These are phyloP conservation scores for Paedocypris micromegethes DNA, from an alignment of 2,797 vertebrate species.

Conservation along the genomic window DNA sequence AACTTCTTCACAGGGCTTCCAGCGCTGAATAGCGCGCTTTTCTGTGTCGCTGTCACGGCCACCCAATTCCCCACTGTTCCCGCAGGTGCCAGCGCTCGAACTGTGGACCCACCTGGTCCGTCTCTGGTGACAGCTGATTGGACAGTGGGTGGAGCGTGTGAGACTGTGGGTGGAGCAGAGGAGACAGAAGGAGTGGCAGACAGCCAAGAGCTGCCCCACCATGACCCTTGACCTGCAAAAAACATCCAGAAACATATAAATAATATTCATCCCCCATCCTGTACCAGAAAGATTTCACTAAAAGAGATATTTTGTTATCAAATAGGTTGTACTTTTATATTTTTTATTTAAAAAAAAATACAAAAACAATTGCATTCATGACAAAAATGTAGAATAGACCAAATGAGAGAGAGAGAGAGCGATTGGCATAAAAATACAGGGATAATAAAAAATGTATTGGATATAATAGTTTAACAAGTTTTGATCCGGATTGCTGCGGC, in stretches of 20 bases:
- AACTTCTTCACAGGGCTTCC: no score
- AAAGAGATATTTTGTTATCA: no score
- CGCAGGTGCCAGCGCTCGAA: neutral
- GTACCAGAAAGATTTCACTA: no score
- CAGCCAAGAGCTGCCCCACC: constrained; percentile 34
- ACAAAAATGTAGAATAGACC: no score
- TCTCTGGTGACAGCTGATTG: neutral
- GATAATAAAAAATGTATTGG: no score
- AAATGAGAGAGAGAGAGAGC: no score
- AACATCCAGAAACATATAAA: constrained; percentile 31
- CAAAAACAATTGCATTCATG: no score
- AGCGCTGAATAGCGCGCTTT: neutral
- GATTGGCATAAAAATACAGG: no score
- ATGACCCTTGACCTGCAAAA: constrained; percentile 7
- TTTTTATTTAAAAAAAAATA: no score
- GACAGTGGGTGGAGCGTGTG: neutral
- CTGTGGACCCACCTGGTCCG: neutral
- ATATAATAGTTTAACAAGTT: no score
- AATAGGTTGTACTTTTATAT: no score
- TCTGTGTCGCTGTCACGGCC: constrained; percentile 28
- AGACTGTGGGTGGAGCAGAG: constrained; percentile 3
- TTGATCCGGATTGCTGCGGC: no score
- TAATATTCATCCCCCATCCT: neutral
- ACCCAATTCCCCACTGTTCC: constrained; percentile 29
- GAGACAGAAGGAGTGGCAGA: constrained; percentile 7